phyloP scores from a whole-genome alignment of 2,888 invertebrate species.

The Drosophila setosimentum region DNA sequence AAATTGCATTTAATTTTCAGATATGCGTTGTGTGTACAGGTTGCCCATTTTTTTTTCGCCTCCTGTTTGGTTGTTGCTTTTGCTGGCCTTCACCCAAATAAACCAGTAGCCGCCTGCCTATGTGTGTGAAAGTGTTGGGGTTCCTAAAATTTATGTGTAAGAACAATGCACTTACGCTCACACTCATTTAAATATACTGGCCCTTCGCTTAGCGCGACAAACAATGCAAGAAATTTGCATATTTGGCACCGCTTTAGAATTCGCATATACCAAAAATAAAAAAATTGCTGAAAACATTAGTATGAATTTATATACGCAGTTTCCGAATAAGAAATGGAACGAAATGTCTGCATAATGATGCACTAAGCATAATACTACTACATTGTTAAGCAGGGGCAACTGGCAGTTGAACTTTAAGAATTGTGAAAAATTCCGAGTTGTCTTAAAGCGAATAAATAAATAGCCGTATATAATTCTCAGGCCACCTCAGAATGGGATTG shows the following conservation, averaged over 20 bases:
- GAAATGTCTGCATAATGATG: constrained; percentile 62
- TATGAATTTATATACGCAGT: constrained; percentile 17
- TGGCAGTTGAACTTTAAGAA: neutral
- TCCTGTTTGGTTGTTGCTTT: constrained; percentile 28
- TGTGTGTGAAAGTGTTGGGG: constrained; percentile 41
- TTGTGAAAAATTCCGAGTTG: neutral
- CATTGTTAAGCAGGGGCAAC: neutral
- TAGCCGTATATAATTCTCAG: neutral
- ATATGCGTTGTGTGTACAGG: constrained; percentile 51
- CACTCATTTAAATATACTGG: constrained; percentile 34
- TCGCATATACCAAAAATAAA: constrained; percentile 17
- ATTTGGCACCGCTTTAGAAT: constrained; percentile 68
- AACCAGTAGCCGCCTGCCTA: constrained; percentile 43
- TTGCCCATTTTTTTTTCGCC: constrained; percentile 26
- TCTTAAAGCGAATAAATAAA: neutral
- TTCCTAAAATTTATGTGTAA: constrained; percentile 73
- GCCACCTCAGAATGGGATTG: neutral
- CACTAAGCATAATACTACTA: constrained; percentile 26
- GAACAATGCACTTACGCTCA: constrained; percentile 60
- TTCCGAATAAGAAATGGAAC: constrained; percentile 21
- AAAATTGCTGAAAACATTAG: constrained; percentile 18
- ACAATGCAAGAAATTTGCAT: constrained; percentile 66
- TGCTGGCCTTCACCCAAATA: constrained; percentile 76
- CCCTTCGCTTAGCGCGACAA: constrained; percentile 49
- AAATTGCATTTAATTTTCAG: constrained; percentile 79